Percentiles rank a stretch among this genome's conserved stretches.
These are phyloP conservation scores for Enteromius radiatus DNA, from an alignment of 2,797 vertebrate species.

Conservation along the genomic window DNA sequence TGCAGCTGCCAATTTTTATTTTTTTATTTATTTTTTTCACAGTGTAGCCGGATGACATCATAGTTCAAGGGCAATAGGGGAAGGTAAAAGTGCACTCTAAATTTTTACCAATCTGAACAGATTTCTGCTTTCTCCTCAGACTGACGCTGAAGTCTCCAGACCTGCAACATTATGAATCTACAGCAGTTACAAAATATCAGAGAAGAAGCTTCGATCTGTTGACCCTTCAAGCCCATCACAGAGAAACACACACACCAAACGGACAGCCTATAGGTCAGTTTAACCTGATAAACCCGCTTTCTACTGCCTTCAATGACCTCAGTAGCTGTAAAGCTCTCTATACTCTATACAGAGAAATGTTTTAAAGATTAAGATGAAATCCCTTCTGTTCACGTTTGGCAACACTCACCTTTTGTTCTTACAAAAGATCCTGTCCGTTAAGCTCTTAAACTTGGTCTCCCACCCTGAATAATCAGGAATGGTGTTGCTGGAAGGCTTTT, in stretches of 20 bases:
- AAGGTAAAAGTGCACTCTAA: background rate
- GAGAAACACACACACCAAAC: background rate
- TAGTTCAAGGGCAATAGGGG: background rate
- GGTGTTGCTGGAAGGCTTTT: slow-evolving; percentile 1
- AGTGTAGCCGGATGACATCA: background rate
- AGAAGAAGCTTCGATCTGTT: slow-evolving; percentile 67
- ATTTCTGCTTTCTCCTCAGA: slow-evolving; percentile 6
- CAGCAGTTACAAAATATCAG: slow-evolving; percentile 33
- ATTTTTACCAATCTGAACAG: background rate
- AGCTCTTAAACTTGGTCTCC: slow-evolving; percentile 4
- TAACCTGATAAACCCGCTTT: background rate
- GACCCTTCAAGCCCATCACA: slow-evolving; percentile 49
- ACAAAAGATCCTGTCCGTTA: background rate
- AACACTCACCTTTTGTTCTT: background rate
- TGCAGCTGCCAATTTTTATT: no score
- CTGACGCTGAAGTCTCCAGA: background rate
- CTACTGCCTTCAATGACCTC: background rate
- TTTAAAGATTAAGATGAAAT: background rate
- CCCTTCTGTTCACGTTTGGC: background rate
- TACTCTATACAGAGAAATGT: background rate
- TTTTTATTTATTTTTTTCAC: no score
- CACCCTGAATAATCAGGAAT: background rate
- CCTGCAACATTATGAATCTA: background rate
- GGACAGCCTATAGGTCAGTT: background rate
- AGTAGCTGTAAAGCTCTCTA: background rate